Percentiles rank a stretch among this genome's conserved stretches.
Conservation (phyloP, 2,797 vertebrate genomes). For the Coilia nasus region DNA sequence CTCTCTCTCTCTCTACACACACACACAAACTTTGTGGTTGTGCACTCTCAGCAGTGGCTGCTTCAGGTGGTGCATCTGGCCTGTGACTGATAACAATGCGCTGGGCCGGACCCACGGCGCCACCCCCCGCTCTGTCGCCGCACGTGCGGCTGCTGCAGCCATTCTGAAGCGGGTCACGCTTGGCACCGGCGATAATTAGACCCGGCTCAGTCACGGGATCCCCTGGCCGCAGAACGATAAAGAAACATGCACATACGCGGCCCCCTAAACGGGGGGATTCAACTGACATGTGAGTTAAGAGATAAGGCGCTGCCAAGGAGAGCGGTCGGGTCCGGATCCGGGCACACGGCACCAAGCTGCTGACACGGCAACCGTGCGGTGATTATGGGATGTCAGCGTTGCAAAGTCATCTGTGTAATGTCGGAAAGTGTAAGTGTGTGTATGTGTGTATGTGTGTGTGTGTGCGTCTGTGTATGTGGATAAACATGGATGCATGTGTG, state of each 20-base stretch:
- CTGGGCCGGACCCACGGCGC: not conserved
- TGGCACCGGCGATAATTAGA: not conserved
- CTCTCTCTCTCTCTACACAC: slow-evolving; percentile 33
- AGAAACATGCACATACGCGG: not conserved
- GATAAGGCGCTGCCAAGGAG: not conserved
- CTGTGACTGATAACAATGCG: not conserved
- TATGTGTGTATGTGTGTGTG: not conserved
- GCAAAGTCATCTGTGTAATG: slow-evolving; percentile 14
- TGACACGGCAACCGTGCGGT: not conserved
- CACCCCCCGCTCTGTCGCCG: not conserved
- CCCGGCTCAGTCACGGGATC: not conserved
- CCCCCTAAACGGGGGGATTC: not conserved
- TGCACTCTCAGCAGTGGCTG: not conserved
- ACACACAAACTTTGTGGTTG: slow-evolving; percentile 38
- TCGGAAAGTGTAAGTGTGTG: not conserved
- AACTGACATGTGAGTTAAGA: slow-evolving; percentile 8
- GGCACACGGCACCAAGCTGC: not conserved
- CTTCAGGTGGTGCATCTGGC: slow-evolving; percentile 16
- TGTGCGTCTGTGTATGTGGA: not conserved
- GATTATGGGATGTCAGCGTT: slow-evolving; percentile 4
- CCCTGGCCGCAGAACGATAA: not conserved
- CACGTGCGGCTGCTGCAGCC: not conserved
- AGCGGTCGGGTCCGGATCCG: no score
- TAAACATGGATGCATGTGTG: not conserved
- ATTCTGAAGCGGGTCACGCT: not conserved